These are phyloP conservation scores for Euschistus heros DNA, from an alignment of 1,140 invertebrate species.

Conservation along the genomic window DNA sequence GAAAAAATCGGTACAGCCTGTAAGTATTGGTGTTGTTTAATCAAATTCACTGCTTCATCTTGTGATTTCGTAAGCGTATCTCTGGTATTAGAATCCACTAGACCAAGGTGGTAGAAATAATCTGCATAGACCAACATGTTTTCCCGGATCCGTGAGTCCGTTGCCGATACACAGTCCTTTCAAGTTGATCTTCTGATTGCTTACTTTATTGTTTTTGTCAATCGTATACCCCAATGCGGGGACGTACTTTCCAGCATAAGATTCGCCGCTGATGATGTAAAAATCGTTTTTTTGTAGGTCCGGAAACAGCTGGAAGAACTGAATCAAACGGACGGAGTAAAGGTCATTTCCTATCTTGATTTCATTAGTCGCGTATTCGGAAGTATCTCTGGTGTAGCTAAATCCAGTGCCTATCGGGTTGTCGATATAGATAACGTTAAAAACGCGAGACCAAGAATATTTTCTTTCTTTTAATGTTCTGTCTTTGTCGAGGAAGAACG, in stretches of 20 bases:
- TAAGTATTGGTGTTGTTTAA: too few relatives aligned
- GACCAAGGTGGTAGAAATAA: constrained; percentile 69
- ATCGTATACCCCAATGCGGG: constrained; percentile 42
- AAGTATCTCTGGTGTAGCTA: constrained; percentile 23
- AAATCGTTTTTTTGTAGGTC: constrained; percentile 29
- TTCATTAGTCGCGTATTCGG: constrained; percentile 8
- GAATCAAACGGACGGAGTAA: constrained; percentile 49
- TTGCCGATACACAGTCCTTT: constrained; percentile 75
- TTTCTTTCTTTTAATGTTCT: constrained; percentile 35
- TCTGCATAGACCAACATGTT: constrained; percentile 67
- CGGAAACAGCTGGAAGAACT: constrained; percentile 57
- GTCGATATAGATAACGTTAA: constrained; percentile 73
- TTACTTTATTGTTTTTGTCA: constrained; percentile 38
- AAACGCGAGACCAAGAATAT: constrained; percentile 40
- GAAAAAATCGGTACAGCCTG: too few relatives aligned
- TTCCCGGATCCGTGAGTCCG: constrained; percentile 67
- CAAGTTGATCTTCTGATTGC: constrained; percentile 51
- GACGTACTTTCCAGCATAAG: constrained; percentile 46
- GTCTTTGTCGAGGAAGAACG: constrained; percentile 44
- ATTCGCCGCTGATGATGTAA: constrained; percentile 41
- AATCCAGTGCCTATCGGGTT: constrained; percentile 39
- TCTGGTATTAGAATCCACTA: constrained; percentile 26
- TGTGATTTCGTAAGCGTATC: constrained; percentile 21
- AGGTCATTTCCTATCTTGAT: constrained; percentile 51
- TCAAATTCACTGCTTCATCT: background rate